These are phyloP conservation scores for Carposina sasakii DNA, from an alignment of 1,140 invertebrate species.

Conservation along the genomic window DNA sequence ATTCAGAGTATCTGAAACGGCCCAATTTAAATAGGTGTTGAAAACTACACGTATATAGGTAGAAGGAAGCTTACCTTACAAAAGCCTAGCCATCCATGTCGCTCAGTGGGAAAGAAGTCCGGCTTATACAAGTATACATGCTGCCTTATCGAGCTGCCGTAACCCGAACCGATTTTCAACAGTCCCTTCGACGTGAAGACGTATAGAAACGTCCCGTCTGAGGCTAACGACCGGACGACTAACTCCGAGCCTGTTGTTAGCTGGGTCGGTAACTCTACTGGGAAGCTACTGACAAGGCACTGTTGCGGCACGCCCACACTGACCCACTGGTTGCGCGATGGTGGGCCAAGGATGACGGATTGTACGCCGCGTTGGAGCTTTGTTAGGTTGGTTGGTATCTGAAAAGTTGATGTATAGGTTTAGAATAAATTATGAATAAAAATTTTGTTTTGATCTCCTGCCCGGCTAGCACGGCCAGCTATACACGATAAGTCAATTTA, in stretches of 20 bases:
- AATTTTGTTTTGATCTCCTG: slow-evolving; percentile 13
- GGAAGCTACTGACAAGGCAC: slow-evolving; percentile 83
- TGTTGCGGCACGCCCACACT: slow-evolving; percentile 88
- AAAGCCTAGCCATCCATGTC: slow-evolving; percentile 87
- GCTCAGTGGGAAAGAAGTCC: slow-evolving; percentile 84
- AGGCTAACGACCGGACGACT: slow-evolving; percentile 78
- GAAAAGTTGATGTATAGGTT: slow-evolving; percentile 28
- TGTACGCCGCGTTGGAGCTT: slow-evolving; percentile 92
- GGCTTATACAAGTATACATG: slow-evolving; percentile 87
- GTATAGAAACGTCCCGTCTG: slow-evolving; percentile 93
- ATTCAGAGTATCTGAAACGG: too few relatives aligned
- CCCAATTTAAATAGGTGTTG: too few relatives aligned
- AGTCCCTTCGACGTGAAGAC: slow-evolving; percentile 85
- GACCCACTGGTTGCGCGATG: slow-evolving; percentile 89
- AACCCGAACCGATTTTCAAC: slow-evolving; percentile 94
- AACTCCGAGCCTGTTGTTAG: slow-evolving; percentile 53
- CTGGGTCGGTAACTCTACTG: slow-evolving; percentile 63
- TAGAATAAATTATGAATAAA: slow-evolving; percentile 8
- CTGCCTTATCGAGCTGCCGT: slow-evolving; percentile 90
- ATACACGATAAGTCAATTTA: too few relatives aligned
- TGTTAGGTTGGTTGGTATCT: slow-evolving; percentile 90
- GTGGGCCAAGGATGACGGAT: slow-evolving; percentile 88
- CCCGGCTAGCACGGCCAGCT: too few relatives aligned
- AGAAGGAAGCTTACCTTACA: slow-evolving; percentile 87
- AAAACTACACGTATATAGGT: too few relatives aligned